phyloP scores from a whole-genome alignment of 2,888 invertebrate genomes.

The Pogonocherus hispidulus region DNA sequence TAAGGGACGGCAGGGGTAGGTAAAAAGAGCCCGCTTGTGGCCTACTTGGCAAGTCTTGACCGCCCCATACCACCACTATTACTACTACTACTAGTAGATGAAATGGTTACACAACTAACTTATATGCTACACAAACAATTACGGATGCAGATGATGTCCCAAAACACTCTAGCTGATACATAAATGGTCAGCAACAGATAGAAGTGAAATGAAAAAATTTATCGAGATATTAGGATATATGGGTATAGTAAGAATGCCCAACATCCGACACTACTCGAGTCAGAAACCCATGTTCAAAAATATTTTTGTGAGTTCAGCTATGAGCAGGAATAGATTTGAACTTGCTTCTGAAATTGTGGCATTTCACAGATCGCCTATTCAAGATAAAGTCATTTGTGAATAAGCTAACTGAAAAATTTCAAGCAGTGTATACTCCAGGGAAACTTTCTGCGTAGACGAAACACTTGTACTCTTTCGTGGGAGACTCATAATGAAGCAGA shows the following conservation, averaged over 20 bases:
- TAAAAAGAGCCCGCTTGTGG: too few species aligned
- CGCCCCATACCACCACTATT: too few species aligned
- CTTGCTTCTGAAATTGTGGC: background rate
- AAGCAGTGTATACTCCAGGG: constrained; percentile 4
- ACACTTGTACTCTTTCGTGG: constrained; percentile 28
- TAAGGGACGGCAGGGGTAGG: too few species aligned
- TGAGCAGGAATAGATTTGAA: background rate
- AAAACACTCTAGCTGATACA: background rate
- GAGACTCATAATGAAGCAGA: constrained; percentile 28
- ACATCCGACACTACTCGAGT: background rate
- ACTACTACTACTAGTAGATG: too few species aligned
- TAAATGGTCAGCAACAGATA: background rate
- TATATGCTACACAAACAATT: background rate
- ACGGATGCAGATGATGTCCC: background rate
- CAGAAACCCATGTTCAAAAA: background rate
- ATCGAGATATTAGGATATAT: background rate
- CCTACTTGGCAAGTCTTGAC: too few species aligned
- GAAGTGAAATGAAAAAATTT: background rate
- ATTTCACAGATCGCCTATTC: background rate
- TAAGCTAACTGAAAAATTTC: constrained; percentile 16
- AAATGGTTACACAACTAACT: too few species aligned
- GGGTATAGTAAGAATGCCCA: too few species aligned
- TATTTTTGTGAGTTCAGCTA: background rate
- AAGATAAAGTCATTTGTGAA: background rate
- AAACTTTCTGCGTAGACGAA: constrained; percentile 30